These are phyloP conservation scores for Chironomus striatipennis DNA, from an alignment of 1,140 invertebrate genomes.

Conservation along the genomic window DNA sequence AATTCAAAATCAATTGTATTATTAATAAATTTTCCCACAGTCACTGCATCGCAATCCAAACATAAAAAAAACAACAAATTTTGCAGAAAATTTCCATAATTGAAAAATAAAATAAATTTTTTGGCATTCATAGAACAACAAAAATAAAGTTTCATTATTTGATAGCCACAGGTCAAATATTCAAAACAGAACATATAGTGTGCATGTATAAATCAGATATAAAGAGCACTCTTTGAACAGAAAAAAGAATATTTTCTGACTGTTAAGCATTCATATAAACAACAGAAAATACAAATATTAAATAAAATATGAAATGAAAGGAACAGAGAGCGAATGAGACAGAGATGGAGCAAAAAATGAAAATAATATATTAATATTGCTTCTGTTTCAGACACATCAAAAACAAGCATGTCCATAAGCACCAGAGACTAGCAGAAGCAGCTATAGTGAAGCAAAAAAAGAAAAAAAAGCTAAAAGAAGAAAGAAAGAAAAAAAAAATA, in stretches of 20 bases:
- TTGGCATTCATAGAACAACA: too few relatives aligned
- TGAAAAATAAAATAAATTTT: too few relatives aligned
- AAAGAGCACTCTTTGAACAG: background rate
- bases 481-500: background rate
- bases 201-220: background rate
- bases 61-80: too few relatives aligned
- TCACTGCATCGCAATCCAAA: too few relatives aligned
- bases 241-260: background rate
- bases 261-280: background rate
- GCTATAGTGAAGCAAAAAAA: background rate
- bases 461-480: background rate
- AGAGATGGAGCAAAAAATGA: background rate
- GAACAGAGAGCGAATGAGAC: too few relatives aligned
- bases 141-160: too few relatives aligned
- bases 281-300: background rate
- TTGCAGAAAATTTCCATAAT: too few relatives aligned
- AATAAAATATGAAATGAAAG: constrained; percentile 1
- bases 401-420: background rate
- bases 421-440: background rate
- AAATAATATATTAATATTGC: constrained; percentile 22
- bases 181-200: background rate
- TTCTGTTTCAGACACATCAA: constrained; percentile 21
- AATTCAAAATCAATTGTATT: too few relatives aligned
- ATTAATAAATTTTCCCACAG: too few relatives aligned
- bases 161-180: background rate